Evolutionary conservation across 2,888 invertebrate genomes (phyloP).

Genomic region (Drosophila acutilabella): DNA sequence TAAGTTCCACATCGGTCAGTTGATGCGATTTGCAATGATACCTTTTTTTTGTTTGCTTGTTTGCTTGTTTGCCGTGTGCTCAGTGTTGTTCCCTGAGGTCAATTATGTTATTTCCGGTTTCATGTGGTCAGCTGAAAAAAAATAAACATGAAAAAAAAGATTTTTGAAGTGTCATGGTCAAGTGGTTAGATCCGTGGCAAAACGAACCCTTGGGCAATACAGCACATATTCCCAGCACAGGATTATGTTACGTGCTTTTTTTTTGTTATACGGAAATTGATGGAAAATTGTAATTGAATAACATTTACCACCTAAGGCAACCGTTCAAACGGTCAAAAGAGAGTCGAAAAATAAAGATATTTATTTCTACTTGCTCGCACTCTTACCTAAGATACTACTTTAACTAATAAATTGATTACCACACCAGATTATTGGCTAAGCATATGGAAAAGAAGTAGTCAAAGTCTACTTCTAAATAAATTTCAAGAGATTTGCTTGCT

Average conservation of each 20-base stretch:
- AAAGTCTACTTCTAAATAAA: conserved; percentile 2
- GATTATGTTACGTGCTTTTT: conserved; percentile 42
- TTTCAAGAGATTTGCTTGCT: conserved; percentile 22
- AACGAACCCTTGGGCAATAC: conserved; percentile 50
- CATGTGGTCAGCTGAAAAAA: conserved; percentile 51
- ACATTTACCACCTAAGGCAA: conserved; percentile 18
- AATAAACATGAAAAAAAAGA: conserved; percentile 25
- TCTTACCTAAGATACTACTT: neutral
- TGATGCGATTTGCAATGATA: conserved; percentile 80
- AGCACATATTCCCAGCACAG: conserved; percentile 28
- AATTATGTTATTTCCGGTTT: conserved; percentile 79
- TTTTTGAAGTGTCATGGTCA: conserved; percentile 62
- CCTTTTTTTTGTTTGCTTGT: conserved; percentile 35
- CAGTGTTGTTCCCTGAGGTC: conserved; percentile 68
- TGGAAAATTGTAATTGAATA: conserved; percentile 67
- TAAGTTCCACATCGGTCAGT: conserved; percentile 64
- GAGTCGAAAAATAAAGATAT: neutral
- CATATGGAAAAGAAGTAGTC: conserved; percentile 7
- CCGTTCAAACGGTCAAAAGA: neutral
- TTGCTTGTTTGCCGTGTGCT: neutral
- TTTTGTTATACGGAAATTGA: conserved; percentile 7
- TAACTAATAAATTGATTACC: neutral
- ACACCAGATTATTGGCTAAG: conserved; percentile 20
- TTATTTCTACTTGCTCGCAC: too few relatives aligned
- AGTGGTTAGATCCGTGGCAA: conserved; percentile 65